These are phyloP conservation scores for Heliconius hortense DNA, from an alignment of 2,888 invertebrate species.

Conservation along the genomic window DNA sequence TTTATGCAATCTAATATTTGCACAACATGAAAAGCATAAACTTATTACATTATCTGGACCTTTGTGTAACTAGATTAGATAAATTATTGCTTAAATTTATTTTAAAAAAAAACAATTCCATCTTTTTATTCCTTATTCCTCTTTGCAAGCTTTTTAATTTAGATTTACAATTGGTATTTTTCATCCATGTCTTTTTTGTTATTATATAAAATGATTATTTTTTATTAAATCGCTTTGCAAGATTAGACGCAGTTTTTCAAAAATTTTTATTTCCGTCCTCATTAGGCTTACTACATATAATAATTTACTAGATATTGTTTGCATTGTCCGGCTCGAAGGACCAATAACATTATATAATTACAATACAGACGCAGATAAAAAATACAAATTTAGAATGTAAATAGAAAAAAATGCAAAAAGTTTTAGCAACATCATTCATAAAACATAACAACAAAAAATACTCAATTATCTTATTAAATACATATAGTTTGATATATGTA, in stretches of 20 bases:
- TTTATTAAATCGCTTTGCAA: background rate
- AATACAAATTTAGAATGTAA: no score
- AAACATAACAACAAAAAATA: background rate
- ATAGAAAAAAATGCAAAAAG: background rate
- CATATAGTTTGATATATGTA: no score
- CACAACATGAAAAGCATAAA: background rate
- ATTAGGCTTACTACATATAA: no score
- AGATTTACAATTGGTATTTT: background rate
- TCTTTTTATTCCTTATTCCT: no score
- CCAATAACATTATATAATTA: no score
- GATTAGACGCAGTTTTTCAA: background rate
- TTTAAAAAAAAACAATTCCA: background rate
- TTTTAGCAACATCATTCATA: background rate
- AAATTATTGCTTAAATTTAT: conserved; percentile 1
- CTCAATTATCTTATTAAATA: background rate
- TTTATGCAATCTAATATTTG: conserved; percentile 8
- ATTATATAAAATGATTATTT: background rate
- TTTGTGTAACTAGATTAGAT: conserved; percentile 17
- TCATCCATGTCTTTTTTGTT: background rate
- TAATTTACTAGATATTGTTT: no score
- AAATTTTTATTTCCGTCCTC: background rate
- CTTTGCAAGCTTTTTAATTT: background rate
- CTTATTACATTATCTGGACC: conserved; percentile 17
- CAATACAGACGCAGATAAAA: no score
- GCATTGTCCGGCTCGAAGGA: no score